These are phyloP conservation scores for Phalacrocorax brasilianus DNA, from an alignment of 2,113 vertebrate species.

Conservation along the genomic window DNA sequence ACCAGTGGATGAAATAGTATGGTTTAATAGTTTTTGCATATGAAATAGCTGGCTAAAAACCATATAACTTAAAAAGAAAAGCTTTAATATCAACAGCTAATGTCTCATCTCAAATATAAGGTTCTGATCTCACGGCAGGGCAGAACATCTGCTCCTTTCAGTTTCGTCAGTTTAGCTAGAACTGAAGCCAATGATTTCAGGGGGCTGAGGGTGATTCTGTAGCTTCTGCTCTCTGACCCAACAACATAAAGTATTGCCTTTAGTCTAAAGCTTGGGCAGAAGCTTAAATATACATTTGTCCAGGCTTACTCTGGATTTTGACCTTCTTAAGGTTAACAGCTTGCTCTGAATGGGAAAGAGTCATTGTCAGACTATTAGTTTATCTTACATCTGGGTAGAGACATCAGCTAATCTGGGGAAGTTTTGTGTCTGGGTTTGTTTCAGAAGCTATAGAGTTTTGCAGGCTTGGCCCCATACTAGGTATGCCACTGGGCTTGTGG, in stretches of 20 bases:
- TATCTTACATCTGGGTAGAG: neutral
- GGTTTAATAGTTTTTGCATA: neutral
- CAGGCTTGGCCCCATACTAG: neutral
- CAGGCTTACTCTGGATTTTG: neutral
- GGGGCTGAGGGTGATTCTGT: neutral
- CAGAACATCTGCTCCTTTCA: neutral
- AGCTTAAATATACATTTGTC: neutral
- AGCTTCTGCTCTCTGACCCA: neutral
- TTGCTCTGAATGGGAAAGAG: neutral
- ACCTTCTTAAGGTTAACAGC: neutral
- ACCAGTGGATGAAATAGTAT: neutral
- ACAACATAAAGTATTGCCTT: neutral
- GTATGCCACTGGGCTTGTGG: too few species aligned
- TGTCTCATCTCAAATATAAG: neutral
- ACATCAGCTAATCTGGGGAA: neutral
- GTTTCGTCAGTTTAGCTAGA: neutral
- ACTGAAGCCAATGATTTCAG: neutral
- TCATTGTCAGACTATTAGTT: neutral
- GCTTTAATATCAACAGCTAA: neutral
- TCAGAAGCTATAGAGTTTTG: neutral
- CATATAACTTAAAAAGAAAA: neutral
- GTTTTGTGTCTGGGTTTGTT: neutral
- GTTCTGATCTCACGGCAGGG: neutral
- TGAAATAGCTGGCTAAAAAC: neutral
- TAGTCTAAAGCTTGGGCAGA: neutral